Conservation (phyloP, 2,113 vertebrate genomes). For the Hemicordylus capensis region DNA sequence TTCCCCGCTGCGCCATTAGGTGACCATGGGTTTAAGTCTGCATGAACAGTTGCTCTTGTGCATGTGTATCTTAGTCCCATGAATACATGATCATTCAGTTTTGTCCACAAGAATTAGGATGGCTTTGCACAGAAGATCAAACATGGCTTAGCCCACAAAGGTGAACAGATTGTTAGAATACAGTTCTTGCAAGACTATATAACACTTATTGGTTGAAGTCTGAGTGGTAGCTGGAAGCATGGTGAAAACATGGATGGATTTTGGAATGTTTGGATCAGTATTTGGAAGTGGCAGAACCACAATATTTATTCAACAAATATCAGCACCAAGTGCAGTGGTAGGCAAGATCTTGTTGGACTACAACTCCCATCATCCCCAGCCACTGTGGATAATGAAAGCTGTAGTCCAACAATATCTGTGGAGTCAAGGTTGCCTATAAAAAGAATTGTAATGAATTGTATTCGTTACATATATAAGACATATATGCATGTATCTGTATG, state of each 20-base stretch:
- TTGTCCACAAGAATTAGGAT: background rate
- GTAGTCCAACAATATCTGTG: no score
- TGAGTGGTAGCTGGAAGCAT: background rate
- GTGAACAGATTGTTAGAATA: background rate
- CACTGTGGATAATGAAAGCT: no score
- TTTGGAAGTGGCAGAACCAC: background rate
- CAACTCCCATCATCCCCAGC: no score
- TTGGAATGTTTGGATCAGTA: background rate
- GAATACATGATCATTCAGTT: background rate
- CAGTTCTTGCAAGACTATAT: background rate
- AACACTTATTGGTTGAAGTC: background rate
- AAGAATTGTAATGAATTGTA: no score
- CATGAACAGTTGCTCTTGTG: background rate
- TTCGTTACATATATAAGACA: no score
- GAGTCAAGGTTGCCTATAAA: no score
- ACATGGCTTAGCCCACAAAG: background rate
- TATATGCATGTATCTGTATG: no score
- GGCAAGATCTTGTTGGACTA: no score
- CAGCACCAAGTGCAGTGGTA: background rate
- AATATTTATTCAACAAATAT: background rate
- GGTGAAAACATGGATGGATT: background rate
- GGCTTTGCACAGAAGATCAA: background rate
- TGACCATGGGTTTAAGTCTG: no score
- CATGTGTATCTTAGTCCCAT: background rate
- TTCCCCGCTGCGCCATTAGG: no score